Conservation (phyloP, 2,888 invertebrate species). For the Adelognathus sp. region DNA sequence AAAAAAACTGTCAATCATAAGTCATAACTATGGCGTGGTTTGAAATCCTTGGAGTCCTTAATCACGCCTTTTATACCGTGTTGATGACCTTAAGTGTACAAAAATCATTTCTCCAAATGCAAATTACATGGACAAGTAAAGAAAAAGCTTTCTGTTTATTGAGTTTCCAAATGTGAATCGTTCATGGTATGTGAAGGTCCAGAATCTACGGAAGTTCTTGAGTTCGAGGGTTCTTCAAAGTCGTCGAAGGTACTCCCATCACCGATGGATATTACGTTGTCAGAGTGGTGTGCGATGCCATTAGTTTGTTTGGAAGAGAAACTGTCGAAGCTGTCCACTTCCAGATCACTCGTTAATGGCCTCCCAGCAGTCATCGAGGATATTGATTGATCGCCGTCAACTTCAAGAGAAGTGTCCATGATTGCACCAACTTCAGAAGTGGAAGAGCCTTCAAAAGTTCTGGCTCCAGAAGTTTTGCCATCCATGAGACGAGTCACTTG, state of each 20-base stretch:
- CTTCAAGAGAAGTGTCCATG: not conserved
- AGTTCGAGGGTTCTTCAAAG: slow-evolving; percentile 40
- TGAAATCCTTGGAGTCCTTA: no score
- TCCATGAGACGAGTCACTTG: not conserved
- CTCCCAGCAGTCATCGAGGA: not conserved
- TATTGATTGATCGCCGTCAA: not conserved
- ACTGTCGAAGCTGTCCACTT: slow-evolving; percentile 51
- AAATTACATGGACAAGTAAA: no score
- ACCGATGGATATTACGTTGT: slow-evolving; percentile 39
- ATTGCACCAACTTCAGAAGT: not conserved
- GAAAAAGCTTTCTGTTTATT: not conserved
- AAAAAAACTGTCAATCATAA: no score
- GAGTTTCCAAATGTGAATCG: not conserved
- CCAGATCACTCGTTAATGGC: not conserved
- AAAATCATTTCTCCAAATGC: no score
- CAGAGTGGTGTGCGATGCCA: slow-evolving; percentile 22
- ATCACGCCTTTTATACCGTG: no score
- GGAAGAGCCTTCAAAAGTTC: not conserved
- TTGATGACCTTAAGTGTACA: no score
- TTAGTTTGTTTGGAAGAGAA: slow-evolving; percentile 19
- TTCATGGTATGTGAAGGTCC: not conserved
- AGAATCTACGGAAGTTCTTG: not conserved
- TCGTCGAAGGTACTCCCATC: slow-evolving; percentile 62
- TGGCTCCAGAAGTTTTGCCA: not conserved
- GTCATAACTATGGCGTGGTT: no score